Percentiles rank a stretch among this genome's conserved stretches.
phyloP scores from a whole-genome alignment of 1,140 invertebrate species.

The Pseudomyrmex flavicornis region DNA sequence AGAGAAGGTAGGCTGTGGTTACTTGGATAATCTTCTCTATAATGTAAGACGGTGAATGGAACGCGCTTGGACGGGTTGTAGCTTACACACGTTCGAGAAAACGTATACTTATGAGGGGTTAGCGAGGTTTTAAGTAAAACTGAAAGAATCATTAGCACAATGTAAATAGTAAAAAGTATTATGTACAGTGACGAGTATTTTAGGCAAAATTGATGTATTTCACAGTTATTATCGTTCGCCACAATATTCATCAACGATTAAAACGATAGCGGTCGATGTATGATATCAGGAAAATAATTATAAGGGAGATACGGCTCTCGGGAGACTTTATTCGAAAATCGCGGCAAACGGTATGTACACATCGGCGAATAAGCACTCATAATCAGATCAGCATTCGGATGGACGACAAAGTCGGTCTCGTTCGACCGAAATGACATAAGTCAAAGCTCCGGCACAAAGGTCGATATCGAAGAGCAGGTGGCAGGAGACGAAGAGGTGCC shows the following conservation, averaged over 20 bases:
- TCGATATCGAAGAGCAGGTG: conserved; percentile 73
- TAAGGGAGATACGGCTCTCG: no score
- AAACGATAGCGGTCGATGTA: no score
- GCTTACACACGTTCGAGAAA: conserved; percentile 38
- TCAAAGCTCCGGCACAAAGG: conserved; percentile 69
- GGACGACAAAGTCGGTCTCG: conserved; percentile 48
- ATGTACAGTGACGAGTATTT: no score
- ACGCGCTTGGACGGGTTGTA: conserved; percentile 63
- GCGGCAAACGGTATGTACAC: not conserved
- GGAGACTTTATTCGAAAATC: not conserved
- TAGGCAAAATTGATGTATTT: no score
- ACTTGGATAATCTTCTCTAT: conserved; percentile 80
- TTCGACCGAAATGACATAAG: conserved; percentile 60
- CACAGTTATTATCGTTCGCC: no score
- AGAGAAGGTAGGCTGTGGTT: conserved; percentile 77
- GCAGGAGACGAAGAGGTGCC: conserved; percentile 36
- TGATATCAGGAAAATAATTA: no score
- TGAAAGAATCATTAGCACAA: conserved; percentile 2
- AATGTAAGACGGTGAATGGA: conserved; percentile 77
- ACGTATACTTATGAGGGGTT: conserved; percentile 20
- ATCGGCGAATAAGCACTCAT: conserved; percentile 18
- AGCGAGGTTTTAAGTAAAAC: conserved; percentile 35
- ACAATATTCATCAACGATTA: no score
- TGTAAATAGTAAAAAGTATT: no score
- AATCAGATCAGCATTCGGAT: conserved; percentile 55